Percentiles rank a stretch among this genome's conserved stretches.
These are phyloP conservation scores for Mohoua ochrocephala DNA, from an alignment of 2,113 vertebrate genomes.

Conservation along the genomic window DNA sequence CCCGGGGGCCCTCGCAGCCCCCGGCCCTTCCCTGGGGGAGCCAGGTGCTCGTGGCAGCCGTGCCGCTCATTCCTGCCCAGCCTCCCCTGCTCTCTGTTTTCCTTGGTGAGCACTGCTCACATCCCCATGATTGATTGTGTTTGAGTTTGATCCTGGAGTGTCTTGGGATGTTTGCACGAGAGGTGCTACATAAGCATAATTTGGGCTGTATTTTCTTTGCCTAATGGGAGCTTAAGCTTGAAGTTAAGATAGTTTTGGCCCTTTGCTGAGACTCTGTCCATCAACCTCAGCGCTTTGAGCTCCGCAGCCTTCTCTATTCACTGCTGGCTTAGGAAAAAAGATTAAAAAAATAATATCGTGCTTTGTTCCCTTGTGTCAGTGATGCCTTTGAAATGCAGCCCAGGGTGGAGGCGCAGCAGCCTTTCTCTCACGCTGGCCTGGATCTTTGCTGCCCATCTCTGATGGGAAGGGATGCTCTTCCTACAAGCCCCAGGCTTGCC, in stretches of 20 bases:
- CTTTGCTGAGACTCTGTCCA: not conserved
- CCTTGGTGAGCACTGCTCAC: constrained; percentile 30
- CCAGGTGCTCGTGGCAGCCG: not conserved
- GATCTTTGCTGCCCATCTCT: not conserved
- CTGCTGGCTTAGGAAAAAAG: not conserved
- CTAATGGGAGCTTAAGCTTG: constrained; percentile 18
- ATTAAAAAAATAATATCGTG: not conserved
- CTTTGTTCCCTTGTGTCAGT: not conserved
- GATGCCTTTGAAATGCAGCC: constrained; percentile 13
- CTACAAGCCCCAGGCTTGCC: rapidly evolving
- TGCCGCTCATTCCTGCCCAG: not conserved
- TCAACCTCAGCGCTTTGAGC: not conserved
- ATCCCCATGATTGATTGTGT: constrained; percentile 47
- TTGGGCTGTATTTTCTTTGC: constrained; percentile 40
- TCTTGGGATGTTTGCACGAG: constrained; percentile 18
- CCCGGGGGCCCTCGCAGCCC: rapidly evolving
- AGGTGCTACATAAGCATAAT: constrained; percentile 56
- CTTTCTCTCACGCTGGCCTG: not conserved
- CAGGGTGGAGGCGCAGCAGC: not conserved
- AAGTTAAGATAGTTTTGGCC: constrained; percentile 22
- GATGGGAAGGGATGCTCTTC: not conserved
- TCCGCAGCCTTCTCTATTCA: not conserved
- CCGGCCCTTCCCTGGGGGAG: not conserved
- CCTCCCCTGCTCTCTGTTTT: constrained; percentile 14
- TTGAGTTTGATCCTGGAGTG: constrained; percentile 29